These are phyloP conservation scores for Artibeus lituratus DNA, from an alignment of 2,797 vertebrate genomes.

Conservation along the genomic window DNA sequence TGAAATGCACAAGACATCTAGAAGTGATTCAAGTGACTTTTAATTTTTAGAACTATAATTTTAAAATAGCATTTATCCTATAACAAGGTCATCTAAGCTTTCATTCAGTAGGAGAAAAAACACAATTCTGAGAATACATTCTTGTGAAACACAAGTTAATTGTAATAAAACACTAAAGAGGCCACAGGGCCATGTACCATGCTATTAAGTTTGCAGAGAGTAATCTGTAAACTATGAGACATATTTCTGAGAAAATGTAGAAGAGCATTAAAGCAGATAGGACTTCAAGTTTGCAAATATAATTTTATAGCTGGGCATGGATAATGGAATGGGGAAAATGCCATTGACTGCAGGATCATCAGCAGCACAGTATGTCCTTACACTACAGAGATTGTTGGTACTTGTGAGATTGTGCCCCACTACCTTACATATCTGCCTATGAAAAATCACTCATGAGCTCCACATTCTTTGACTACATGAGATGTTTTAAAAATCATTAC, in stretches of 20 bases:
- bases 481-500: background rate
- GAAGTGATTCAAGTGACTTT: constrained; percentile 15
- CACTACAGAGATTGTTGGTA: background rate
- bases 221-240: background rate
- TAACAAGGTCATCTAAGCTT: constrained; percentile 29
- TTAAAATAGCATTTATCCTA: constrained; percentile 39
- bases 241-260: constrained; percentile 37
- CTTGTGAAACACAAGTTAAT: constrained; percentile 21
- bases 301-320: background rate
- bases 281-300: constrained; percentile 32
- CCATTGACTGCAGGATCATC: background rate
- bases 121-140: background rate
- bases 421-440: background rate
- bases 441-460: background rate
- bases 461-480: background rate
- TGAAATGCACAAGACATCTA: background rate
- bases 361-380: background rate
- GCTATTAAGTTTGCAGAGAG: background rate
- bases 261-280: constrained; percentile 22
- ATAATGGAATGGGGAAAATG: background rate
- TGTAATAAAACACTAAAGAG: constrained; percentile 37
- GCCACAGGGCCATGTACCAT: background rate
- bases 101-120: background rate
- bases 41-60: constrained; percentile 31
- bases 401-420: background rate